phyloP scores from a whole-genome alignment of 2,797 vertebrate species.

The Malurus leucopterus region DNA sequence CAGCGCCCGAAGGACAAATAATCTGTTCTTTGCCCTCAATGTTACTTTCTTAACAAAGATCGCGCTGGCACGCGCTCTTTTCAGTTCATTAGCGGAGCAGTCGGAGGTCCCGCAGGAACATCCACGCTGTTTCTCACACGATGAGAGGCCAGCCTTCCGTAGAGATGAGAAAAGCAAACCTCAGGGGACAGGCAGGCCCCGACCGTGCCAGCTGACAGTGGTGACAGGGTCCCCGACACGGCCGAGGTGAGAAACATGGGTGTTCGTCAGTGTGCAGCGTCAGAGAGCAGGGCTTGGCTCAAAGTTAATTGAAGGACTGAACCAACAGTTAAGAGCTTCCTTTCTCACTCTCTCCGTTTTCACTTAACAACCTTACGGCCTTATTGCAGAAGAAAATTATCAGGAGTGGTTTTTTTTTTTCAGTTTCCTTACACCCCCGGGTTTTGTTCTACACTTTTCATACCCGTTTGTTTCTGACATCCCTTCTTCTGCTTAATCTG shows the following conservation, averaged over 20 bases:
- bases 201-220: rapidly evolving
- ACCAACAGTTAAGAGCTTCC: background rate
- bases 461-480: background rate
- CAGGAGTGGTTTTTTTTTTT: rapidly evolving
- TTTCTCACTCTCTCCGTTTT: background rate
- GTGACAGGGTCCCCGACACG: rapidly evolving
- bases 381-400: background rate
- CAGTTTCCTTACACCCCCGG: background rate
- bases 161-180: background rate
- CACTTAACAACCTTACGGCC: background rate
- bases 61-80: background rate
- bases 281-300: background rate
- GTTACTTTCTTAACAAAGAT: background rate
- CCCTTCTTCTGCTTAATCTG: background rate
- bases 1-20: background rate
- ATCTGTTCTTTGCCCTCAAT: rapidly evolving
- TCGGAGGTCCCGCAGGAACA: background rate
- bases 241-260: background rate
- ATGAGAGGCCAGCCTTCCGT: rapidly evolving
- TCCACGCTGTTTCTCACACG: rapidly evolving
- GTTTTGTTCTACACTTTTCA: background rate
- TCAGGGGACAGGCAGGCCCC: background rate
- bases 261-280: background rate
- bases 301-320: background rate
- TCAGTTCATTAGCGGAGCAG: background rate